Base-by-base conservation (phyloP, 2,113 vertebrate species). In the Cacatua alba region DNA sequence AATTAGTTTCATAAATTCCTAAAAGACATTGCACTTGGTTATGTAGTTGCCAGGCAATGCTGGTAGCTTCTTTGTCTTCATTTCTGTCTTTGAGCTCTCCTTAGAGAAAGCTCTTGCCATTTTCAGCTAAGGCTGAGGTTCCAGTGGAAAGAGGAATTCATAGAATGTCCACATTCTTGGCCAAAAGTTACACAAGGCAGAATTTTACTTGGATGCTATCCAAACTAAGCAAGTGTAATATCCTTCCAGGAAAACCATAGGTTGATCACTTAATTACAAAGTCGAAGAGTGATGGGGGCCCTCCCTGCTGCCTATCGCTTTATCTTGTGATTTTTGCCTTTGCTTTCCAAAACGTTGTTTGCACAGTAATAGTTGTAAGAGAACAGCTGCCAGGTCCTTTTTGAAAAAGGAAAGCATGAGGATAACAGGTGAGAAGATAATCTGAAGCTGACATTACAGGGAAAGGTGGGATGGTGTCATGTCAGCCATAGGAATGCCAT, bases 401-500 rank as follows among this genome's bases (percentile, higher is more conserved):
- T 31, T 6, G 10, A 19, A 60, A 76, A 67, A 86, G 77, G 41
- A 78, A 79, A 82, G 21, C 5, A 0, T 69, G n/a, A n/a, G n/a
- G 28, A 5, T 64, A 60, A 86, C 24, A 46, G 31, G 6, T 18
- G 39, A 51, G 29, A n/a, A 41, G 52, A 43, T 48, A 16, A 25
- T 63, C 28, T 49, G 72, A 55, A 70, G 20, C 26, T 35, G 62
- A 39, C 55, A 3, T 67, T 91, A 95, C 1, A 51, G 6, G 28
- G 88, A 78, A 26, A 60, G 71, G 8, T 72, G 92, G 63, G 92
- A 76, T 75, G 95, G 59, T 65, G 94, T 78, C 49, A 98, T 94
- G 26, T 97, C 83, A 74, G 86, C 95, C 97, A 98, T 97, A 13
- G 97, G 96, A 78, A 98, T 98, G 60, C 51, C 17, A 6, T 97